Evolutionary conservation across 2,113 vertebrate genomes (phyloP).

Genomic region (Onychorhynchus coronatus): DNA sequence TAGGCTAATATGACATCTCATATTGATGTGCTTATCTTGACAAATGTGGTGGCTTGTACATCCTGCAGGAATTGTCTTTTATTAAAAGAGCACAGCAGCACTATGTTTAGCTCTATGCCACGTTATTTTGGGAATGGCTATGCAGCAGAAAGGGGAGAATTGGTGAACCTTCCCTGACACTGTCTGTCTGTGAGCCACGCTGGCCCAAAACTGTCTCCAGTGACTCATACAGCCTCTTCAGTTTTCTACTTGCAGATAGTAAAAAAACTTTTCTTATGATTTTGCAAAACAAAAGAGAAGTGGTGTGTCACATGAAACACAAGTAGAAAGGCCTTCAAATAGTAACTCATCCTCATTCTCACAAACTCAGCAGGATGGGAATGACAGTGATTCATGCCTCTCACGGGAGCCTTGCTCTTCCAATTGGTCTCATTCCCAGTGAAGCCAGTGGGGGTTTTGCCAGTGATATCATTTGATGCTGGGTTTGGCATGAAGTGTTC

Average conservation of each 20-base stretch:
- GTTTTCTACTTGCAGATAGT: not conserved
- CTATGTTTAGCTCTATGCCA: not conserved
- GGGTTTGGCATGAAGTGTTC: not conserved
- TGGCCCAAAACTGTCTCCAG: not conserved
- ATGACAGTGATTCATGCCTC: conserved; percentile 2
- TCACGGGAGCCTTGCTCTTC: not conserved
- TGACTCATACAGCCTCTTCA: not conserved
- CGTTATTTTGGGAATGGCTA: not conserved
- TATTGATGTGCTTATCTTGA: conserved; percentile 55
- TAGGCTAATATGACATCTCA: conserved; percentile 37
- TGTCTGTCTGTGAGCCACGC: not conserved
- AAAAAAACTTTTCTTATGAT: not conserved
- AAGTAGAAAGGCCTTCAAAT: not conserved
- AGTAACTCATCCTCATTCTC: not conserved
- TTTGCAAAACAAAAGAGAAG: conserved; percentile 11
- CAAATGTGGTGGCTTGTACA: conserved; percentile 21
- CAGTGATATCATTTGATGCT: not conserved
- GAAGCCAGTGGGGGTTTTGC: conserved; percentile 22
- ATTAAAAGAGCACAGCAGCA: not conserved
- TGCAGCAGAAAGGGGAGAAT: conserved; percentile 5
- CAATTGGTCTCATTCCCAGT: conserved; percentile 37
- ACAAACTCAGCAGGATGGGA: conserved; percentile 21
- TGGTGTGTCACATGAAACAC: not conserved
- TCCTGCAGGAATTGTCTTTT: not conserved
- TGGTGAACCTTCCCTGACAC: not conserved